These are phyloP conservation scores for Caenorhabditis sp. DNA, from an alignment of 2,888 invertebrate species.

Conservation along the genomic window DNA sequence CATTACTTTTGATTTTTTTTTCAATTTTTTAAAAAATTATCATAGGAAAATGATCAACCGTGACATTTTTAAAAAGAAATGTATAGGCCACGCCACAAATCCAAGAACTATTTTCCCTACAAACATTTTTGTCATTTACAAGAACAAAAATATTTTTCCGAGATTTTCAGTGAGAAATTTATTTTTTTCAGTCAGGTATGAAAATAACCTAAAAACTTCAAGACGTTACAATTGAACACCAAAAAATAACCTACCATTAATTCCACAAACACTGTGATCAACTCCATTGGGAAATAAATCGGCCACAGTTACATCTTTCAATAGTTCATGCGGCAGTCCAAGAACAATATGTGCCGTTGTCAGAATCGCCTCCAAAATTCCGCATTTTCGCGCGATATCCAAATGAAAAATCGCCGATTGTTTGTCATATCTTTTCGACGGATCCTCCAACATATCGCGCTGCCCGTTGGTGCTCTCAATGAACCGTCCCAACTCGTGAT, in stretches of 20 bases:
- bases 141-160: too few relatives aligned
- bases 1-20: too few relatives aligned
- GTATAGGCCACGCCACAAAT: too few relatives aligned
- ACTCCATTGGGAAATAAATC: slow-evolving; percentile 42
- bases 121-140: too few relatives aligned
- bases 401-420: slow-evolving; percentile 75
- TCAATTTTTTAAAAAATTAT: too few relatives aligned
- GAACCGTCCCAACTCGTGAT: slow-evolving; percentile 75
- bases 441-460: slow-evolving; percentile 32
- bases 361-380: slow-evolving; percentile 74
- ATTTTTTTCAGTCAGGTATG: too few relatives aligned
- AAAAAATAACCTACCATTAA: neutral
- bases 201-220: too few relatives aligned
- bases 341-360: slow-evolving; percentile 73
- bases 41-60: too few relatives aligned
- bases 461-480: slow-evolving; percentile 47
- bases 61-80: too few relatives aligned
- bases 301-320: slow-evolving; percentile 72
- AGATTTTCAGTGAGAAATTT: too few relatives aligned
- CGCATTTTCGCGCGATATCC: slow-evolving; percentile 74
- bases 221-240: neutral
- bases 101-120: too few relatives aligned
- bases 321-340: slow-evolving; percentile 73
- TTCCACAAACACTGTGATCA: slow-evolving; percentile 15
- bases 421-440: slow-evolving; percentile 71